Evolutionary conservation across 2,888 invertebrate genomes (phyloP).

Genomic region (Drosophila neonasuta): DNA sequence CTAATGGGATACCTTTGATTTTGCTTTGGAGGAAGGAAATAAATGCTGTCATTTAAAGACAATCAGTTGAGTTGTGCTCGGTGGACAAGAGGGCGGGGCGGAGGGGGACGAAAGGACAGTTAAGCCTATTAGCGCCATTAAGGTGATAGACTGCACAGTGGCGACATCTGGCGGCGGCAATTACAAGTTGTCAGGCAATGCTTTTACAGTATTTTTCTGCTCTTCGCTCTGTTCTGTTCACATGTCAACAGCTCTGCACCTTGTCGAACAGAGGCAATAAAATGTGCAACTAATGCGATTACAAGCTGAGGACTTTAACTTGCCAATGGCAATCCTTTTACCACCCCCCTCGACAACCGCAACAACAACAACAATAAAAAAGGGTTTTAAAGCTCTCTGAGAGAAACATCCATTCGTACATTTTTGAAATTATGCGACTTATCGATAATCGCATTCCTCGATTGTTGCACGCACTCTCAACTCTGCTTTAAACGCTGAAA

Average conservation of each 20-base stretch:
- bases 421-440: slow-evolving; percentile 55
- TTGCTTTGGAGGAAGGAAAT: neutral
- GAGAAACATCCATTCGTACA: slow-evolving; percentile 46
- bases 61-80: slow-evolving; percentile 1
- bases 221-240: neutral
- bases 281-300: slow-evolving; percentile 75
- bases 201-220: slow-evolving; percentile 30
- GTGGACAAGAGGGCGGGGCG: neutral
- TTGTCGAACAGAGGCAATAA: slow-evolving; percentile 53
- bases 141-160: slow-evolving; percentile 18
- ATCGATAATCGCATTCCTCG: slow-evolving; percentile 21
- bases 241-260: slow-evolving; percentile 39
- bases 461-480: slow-evolving; percentile 26
- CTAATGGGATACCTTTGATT: slow-evolving; percentile 2
- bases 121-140: slow-evolving; percentile 57
- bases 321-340: neutral
- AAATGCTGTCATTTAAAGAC: slow-evolving; percentile 42
- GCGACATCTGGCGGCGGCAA: slow-evolving; percentile 44
- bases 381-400: neutral
- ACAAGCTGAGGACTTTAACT: slow-evolving; percentile 36
- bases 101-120: neutral
- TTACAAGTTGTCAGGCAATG: slow-evolving; percentile 49
- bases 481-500: slow-evolving; percentile 36
- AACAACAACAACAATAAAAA: neutral
- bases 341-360: neutral